Conservation (phyloP, 2,113 vertebrate genomes). For the Lepus timidus region DNA sequence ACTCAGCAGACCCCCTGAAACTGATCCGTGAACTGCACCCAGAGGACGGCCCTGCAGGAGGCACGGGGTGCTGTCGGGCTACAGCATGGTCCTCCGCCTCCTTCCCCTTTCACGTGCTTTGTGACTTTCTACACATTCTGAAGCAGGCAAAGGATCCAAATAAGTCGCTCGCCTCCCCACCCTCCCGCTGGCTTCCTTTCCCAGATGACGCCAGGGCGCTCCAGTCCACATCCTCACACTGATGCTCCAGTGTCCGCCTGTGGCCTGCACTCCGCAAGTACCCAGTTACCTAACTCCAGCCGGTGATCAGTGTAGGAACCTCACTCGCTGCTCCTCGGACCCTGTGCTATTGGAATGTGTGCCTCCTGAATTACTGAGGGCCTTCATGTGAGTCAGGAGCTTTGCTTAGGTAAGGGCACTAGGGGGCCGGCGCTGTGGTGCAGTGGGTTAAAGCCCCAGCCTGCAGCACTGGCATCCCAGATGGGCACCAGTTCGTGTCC, state of each 20-base stretch:
- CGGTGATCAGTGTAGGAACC: not conserved
- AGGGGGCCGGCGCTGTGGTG: too few relatives aligned
- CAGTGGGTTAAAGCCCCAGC: not conserved
- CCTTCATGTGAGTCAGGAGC: not conserved
- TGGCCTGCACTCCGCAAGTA: not conserved
- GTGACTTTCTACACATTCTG: not conserved
- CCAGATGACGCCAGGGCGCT: not conserved
- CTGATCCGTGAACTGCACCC: not conserved
- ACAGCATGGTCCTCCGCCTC: not conserved
- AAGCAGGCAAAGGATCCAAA: not conserved
- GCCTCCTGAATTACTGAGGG: not conserved
- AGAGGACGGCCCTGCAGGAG: not conserved
- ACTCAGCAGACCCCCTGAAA: not conserved
- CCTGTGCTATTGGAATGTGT: too few relatives aligned
- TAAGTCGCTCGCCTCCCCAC: not conserved
- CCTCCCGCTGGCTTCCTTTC: not conserved
- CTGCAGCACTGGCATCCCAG: too few relatives aligned
- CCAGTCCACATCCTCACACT: conserved; percentile 16
- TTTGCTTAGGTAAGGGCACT: not conserved
- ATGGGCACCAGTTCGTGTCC: too few relatives aligned
- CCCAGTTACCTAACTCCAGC: not conserved
- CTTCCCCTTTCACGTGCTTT: not conserved
- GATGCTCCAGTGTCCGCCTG: conserved; percentile 39
- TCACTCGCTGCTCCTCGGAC: not conserved
- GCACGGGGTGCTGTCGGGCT: rapidly evolving